Percentiles rank a stretch among this genome's conserved stretches.
Conservation (phyloP, 2,888 invertebrate species). For the Cosmia pyralina region DNA sequence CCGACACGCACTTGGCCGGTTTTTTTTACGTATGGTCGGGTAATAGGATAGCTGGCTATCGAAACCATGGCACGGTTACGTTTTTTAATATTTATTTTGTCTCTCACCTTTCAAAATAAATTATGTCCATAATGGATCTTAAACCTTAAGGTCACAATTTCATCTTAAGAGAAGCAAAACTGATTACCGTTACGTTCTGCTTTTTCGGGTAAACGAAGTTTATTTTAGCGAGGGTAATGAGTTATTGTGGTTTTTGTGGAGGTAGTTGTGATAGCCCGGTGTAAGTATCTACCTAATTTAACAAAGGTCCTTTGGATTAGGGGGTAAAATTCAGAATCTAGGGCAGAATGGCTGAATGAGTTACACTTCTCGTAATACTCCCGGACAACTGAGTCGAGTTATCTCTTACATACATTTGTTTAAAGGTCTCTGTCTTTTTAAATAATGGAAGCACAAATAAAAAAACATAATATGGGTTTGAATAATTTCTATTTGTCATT, state of each 20-base stretch:
- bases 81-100: neutral
- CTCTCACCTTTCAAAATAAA: neutral
- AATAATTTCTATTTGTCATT: no score
- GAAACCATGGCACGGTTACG: neutral
- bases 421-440: no score
- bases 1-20: no score
- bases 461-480: no score
- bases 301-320: neutral
- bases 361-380: no score
- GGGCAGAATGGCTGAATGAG: neutral
- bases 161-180: slow-evolving; percentile 5
- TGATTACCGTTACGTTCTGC: slow-evolving; percentile 30
- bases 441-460: no score
- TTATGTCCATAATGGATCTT: neutral
- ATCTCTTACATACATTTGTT: no score
- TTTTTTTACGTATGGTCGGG: neutral
- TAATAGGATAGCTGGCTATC: neutral
- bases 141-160: slow-evolving; percentile 13
- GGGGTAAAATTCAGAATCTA: neutral
- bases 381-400: no score
- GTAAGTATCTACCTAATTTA: neutral
- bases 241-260: slow-evolving; percentile 27
- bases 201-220: slow-evolving; percentile 44
- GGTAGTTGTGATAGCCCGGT: slow-evolving; percentile 10
- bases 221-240: slow-evolving; percentile 31